Base-by-base conservation (phyloP, 2,113 vertebrate genomes). In the Nymphicus hollandicus region DNA sequence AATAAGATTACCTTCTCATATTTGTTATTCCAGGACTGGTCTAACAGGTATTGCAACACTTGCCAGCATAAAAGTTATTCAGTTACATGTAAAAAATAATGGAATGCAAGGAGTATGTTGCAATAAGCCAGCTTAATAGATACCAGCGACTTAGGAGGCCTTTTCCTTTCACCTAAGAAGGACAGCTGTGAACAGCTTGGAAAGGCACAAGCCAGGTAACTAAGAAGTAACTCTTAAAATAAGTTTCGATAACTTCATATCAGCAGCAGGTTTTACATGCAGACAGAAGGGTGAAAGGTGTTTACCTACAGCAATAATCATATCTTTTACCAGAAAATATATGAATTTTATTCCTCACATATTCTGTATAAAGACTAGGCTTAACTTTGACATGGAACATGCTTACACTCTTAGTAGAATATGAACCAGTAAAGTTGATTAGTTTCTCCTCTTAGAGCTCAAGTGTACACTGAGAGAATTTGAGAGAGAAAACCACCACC, bases 21-120 rank as follows among this genome's bases (percentile, higher is more conserved):
- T 96, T 91, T 93, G 69, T 74, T 92, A 93, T 91, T 95, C 58
- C 73, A 92, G 52, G 94, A 97, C 96, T 95, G 94, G 96, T 94
- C 93, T 89, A 93, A 77, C 88, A 96, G 93, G 97, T 97, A 94
- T 58, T 89, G 74, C 83, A 95, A 78, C 94, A 85, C 84, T 94
- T 90, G 63, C 71, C 85, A 56, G 91, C 81, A 95, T 92, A 78
- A 91, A 91, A 95, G 95, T 96, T 96, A 97, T 93, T 97, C 93
- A 96, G 82, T 94, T 95, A 95, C 94, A 85, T 79, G 88, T 76
- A 87, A 95, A 96, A 94, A 96, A 95, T 85, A 96, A 82, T 93
- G 92, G 92, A 93, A 96, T 95, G 95, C 76, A 88, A 91, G 78
- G 28, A 90, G 84, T 53, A 88, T 72, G 56, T 93, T 91, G 89